Evolutionary conservation across 2,797 vertebrate species (phyloP), one percentile per base, ranked within the genome.

Genomic region (Bryconaethiops microstoma): DNA sequence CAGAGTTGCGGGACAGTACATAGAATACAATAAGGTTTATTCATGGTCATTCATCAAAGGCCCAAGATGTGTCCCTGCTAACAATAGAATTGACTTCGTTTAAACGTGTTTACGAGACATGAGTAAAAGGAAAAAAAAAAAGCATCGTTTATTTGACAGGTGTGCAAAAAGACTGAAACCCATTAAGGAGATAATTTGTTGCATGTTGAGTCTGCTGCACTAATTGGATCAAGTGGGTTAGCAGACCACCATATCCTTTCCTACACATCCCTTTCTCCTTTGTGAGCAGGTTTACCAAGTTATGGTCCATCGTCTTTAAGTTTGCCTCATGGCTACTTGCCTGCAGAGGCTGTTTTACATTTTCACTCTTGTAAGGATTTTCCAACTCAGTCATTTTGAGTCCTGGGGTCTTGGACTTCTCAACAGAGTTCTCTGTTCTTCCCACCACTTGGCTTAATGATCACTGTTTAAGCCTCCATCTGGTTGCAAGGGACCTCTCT

Each of bases 71-170:
- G 23, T 25, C 48, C 50, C 16, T 73, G 19, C 42, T 45, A 21
- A 21, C 64, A 64, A 72, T 35, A 42, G 45, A 64, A 5, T 2
- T 1, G 48, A 52, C 48, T 82, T 55, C 77, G 19, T 78, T 81
- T 54, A 8, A 59, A 54, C 3, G 35, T 63, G 55, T 57, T 21
- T 69, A 10, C 35, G 14, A 73, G 60, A 60, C 35, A 39, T 85
- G 89, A 84, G 76, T 83, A 21, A 81, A 74, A 83, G 79, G 90
- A 88, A 81, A 75, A 88, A 75, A 88, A 81, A 69, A 86, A 83
- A 7, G 63, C 78, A 80, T 52, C 42, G 69, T 92, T 93, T 91
- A 92, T 92, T 93, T 60, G 78, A 86, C 79, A 87, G 79, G 59
- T 90, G 88, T 92, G 89, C 87, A 91, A 90, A 81, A 77, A 60